Conservation (phyloP, 2,113 vertebrate species). For the Erythrolamprus reginae region DNA sequence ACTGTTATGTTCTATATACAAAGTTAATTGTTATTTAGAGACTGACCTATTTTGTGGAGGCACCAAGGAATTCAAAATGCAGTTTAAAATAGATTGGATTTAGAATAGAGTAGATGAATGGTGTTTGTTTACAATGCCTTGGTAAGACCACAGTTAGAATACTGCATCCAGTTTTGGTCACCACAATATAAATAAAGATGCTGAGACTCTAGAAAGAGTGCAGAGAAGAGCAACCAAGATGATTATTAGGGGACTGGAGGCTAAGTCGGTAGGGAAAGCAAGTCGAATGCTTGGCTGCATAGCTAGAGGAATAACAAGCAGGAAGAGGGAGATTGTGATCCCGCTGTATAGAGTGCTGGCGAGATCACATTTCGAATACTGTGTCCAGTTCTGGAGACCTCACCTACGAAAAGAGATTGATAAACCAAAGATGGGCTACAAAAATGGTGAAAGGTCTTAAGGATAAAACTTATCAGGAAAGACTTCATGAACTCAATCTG, state of each 20-base stretch:
- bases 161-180: neutral
- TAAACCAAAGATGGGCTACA: no score
- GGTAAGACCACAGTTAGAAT: neutral
- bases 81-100: neutral
- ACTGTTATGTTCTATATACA: neutral
- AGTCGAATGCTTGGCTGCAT: no score
- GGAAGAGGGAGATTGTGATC: no score
- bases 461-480: no score
- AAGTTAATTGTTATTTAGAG: neutral
- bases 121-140: neutral
- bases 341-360: no score
- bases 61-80: neutral
- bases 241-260: neutral
- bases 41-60: neutral
- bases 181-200: neutral
- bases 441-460: no score
- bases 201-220: neutral
- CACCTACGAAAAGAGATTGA: no score
- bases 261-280: no score
- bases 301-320: no score
- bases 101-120: neutral
- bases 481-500: no score
- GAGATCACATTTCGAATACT: no score
- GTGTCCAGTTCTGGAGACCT: no score
- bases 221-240: neutral